These are phyloP conservation scores for Zoanthus gigantus DNA, from an alignment of 92 coral and sea anemone genomes.

Conservation along the genomic window DNA sequence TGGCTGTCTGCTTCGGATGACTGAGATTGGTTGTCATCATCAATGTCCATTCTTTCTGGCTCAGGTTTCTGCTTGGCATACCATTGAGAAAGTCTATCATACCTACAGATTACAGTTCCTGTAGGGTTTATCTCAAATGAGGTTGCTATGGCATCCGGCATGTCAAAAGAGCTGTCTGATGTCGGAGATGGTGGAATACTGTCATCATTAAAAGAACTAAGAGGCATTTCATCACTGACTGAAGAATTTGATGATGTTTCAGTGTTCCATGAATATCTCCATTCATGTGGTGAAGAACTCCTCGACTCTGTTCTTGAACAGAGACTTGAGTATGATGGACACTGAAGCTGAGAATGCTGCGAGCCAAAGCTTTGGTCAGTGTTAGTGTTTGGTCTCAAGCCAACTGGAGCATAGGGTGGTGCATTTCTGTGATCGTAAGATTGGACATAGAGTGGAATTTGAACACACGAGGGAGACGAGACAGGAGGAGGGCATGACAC, in stretches of 20 bases:
- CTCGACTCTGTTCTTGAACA: slow-evolving; percentile 48
- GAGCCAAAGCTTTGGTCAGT: slow-evolving; percentile 58
- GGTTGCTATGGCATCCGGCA: slow-evolving; percentile 70
- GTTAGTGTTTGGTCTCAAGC: slow-evolving; percentile 63
- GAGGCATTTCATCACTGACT: slow-evolving; percentile 91
- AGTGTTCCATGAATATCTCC: slow-evolving; percentile 91
- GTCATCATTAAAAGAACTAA: slow-evolving; percentile 71
- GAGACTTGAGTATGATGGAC: slow-evolving; percentile 36
- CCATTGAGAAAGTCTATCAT: slow-evolving; percentile 50
- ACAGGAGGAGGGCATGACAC: slow-evolving; percentile 57
- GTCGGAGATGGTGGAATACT: slow-evolving; percentile 90
- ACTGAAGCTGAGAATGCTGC: slow-evolving; percentile 41
- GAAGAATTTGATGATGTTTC: slow-evolving; percentile 91
- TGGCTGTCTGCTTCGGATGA: slow-evolving; percentile 69
- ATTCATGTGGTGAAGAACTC: slow-evolving; percentile 65
- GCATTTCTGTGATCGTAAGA: slow-evolving; percentile 66
- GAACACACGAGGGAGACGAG: slow-evolving; percentile 35
- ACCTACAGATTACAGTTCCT: slow-evolving; percentile 83
- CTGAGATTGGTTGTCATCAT: slow-evolving; percentile 64
- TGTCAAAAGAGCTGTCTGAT: slow-evolving; percentile 73
- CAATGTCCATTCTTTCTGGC: slow-evolving; percentile 69
- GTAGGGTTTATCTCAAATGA: slow-evolving; percentile 65
- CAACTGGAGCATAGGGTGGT: slow-evolving; percentile 84
- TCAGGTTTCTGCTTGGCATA: slow-evolving; percentile 43
- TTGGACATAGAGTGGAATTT: slow-evolving; percentile 73